These are phyloP conservation scores for Channa argus DNA, from an alignment of 2,113 vertebrate species.

Conservation along the genomic window DNA sequence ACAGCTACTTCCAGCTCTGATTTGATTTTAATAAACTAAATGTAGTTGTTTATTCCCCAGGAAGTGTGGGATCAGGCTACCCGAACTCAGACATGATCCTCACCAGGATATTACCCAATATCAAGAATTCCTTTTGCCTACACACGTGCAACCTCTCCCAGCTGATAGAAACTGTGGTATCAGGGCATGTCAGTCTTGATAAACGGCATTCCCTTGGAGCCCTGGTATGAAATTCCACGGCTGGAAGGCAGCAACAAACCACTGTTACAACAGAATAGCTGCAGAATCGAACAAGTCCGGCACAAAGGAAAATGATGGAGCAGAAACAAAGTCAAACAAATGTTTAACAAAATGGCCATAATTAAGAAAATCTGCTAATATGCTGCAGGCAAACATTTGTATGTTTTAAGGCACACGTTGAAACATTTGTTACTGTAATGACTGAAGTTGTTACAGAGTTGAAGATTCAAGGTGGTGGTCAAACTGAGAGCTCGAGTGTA, in stretches of 20 bases:
- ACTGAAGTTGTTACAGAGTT: too few species aligned
- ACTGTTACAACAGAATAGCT: constrained; percentile 30
- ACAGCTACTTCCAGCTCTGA: neutral
- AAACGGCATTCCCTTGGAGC: constrained; percentile 51
- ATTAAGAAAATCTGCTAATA: too few species aligned
- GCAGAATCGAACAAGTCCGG: constrained; percentile 20
- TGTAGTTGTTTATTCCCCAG: neutral
- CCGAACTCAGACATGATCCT: neutral
- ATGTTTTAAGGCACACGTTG: neutral
- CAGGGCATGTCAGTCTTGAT: constrained; percentile 15
- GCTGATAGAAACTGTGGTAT: constrained; percentile 7
- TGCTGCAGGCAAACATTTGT: neutral
- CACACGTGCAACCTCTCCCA: neutral
- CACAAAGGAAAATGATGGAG: too few species aligned
- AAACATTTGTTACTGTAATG: neutral
- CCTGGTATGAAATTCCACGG: constrained; percentile 54
- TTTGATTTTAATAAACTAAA: neutral
- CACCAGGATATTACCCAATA: neutral
- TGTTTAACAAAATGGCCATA: too few species aligned
- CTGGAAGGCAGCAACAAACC: constrained; percentile 22
- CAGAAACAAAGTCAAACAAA: too few species aligned
- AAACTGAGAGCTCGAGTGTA: too few species aligned
- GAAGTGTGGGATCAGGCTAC: neutral
- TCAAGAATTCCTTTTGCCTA: neutral
- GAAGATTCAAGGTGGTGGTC: too few species aligned